phyloP scores from a whole-genome alignment of 2,797 vertebrate species.

The Numenius phaeopus region DNA sequence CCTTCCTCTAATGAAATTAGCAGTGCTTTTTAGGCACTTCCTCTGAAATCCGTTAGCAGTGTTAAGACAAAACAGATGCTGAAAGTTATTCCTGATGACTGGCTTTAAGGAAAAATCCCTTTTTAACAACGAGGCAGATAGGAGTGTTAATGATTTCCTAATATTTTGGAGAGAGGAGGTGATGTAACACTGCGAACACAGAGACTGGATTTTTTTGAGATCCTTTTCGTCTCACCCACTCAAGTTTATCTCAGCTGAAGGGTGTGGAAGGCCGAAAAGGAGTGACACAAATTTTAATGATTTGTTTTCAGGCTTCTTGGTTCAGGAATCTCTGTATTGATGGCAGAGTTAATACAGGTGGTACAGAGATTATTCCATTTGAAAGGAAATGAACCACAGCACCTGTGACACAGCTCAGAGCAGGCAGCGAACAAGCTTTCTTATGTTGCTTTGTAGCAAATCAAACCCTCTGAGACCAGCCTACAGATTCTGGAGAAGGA shows the following conservation, averaged over 20 bases:
- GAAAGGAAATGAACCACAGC: conserved; percentile 14
- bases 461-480: conserved; percentile 62
- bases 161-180: not conserved
- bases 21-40: not conserved
- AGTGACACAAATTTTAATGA: not conserved
- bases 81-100: conserved; percentile 20
- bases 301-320: not conserved
- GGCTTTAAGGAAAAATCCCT: conserved; percentile 1
- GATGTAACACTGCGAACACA: not conserved
- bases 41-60: not conserved
- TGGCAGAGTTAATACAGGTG: conserved; percentile 14
- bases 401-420: conserved; percentile 48
- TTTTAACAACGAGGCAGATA: conserved; percentile 3
- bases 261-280: not conserved
- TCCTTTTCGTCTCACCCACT: not conserved
- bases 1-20: conserved; percentile 21
- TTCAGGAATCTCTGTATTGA: not conserved
- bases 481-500: conserved; percentile 63
- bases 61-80: conserved; percentile 42
- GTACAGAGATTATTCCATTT: not conserved
- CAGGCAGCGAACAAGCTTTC: not conserved
- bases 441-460: conserved; percentile 38
- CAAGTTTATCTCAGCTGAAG: not conserved
- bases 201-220: not conserved
- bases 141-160: not conserved